These are phyloP conservation scores for Clanis bilineata DNA, from an alignment of 2,888 invertebrate genomes.

Conservation along the genomic window DNA sequence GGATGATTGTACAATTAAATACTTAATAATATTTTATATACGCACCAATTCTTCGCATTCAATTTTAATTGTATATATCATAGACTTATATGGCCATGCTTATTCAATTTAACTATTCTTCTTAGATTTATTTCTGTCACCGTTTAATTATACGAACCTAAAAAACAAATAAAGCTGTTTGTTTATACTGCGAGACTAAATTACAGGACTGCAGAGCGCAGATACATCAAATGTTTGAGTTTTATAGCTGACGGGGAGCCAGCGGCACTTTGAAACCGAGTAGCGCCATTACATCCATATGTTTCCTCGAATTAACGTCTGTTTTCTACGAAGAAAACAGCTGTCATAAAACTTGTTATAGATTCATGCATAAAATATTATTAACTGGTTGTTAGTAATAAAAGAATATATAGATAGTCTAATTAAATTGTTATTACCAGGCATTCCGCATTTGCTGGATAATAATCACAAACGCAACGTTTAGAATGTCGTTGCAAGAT, in stretches of 20 bases:
- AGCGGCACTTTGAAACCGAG: conserved; percentile 77
- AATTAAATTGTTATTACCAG: conserved; percentile 17
- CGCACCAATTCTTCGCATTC: no score
- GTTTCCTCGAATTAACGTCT: conserved; percentile 80
- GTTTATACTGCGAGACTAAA: conserved; percentile 63
- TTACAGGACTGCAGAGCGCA: conserved; percentile 62
- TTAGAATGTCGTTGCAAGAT: background rate
- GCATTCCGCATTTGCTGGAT: background rate
- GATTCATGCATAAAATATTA: conserved; percentile 69
- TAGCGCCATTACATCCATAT: conserved; percentile 77
- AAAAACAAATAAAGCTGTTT: conserved; percentile 70
- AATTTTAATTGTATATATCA: no score
- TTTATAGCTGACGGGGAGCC: conserved; percentile 58
- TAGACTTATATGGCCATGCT: no score
- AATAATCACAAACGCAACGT: background rate
- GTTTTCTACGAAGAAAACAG: conserved; percentile 78
- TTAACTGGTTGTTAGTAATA: conserved; percentile 71
- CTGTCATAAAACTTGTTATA: conserved; percentile 72
- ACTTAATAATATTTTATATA: no score
- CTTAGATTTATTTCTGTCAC: conserved; percentile 24
- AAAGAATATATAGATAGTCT: conserved; percentile 38
- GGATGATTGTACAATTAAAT: no score
- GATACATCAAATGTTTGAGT: conserved; percentile 70
- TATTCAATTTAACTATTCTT: background rate
- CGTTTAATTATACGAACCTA: conserved; percentile 52